phyloP scores from a whole-genome alignment of 2,797 vertebrate species.

The Centropyge bicolor region DNA sequence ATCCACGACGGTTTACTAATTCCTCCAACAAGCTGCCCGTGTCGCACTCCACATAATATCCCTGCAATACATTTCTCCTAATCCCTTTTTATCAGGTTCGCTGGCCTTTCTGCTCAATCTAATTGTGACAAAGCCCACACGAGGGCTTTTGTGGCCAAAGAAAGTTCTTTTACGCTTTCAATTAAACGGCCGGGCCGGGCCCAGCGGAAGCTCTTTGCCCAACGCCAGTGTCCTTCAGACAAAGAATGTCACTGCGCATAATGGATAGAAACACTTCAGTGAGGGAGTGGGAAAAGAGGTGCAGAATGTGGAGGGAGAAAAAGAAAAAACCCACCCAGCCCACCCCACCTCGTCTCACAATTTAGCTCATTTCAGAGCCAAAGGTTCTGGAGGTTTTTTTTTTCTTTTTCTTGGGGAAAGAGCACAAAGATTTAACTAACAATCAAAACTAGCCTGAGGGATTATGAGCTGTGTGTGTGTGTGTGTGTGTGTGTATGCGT shows the following conservation, averaged over 20 bases:
- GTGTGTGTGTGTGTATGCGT: slow-evolving; percentile 26
- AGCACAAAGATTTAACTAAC: slow-evolving; percentile 52
- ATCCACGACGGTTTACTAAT: slow-evolving; percentile 85
- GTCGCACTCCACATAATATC: slow-evolving; percentile 87
- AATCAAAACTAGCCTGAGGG: slow-evolving; percentile 50
- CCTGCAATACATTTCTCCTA: slow-evolving; percentile 85
- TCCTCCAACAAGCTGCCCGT: slow-evolving; percentile 80
- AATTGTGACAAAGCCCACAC: slow-evolving; percentile 82
- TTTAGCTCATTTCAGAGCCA: slow-evolving; percentile 55
- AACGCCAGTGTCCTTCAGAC: slow-evolving; percentile 88
- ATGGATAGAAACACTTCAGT: slow-evolving; percentile 66
- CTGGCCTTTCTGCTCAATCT: slow-evolving; percentile 89
- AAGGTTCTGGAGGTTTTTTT: slow-evolving; percentile 19
- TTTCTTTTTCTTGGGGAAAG: background rate
- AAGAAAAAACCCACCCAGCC: slow-evolving; percentile 21
- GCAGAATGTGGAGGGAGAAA: slow-evolving; percentile 16
- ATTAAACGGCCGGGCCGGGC: slow-evolving; percentile 85
- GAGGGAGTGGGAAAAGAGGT: slow-evolving; percentile 38
- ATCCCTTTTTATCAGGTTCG: slow-evolving; percentile 89
- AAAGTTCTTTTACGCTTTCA: slow-evolving; percentile 84
- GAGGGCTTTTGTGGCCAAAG: slow-evolving; percentile 83
- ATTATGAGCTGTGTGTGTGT: slow-evolving; percentile 36
- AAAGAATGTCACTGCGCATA: slow-evolving; percentile 85
- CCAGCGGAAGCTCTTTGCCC: slow-evolving; percentile 82
- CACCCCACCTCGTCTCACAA: slow-evolving; percentile 14